Conservation (phyloP, 2,888 invertebrate genomes). For the Rotaria sp. region DNA sequence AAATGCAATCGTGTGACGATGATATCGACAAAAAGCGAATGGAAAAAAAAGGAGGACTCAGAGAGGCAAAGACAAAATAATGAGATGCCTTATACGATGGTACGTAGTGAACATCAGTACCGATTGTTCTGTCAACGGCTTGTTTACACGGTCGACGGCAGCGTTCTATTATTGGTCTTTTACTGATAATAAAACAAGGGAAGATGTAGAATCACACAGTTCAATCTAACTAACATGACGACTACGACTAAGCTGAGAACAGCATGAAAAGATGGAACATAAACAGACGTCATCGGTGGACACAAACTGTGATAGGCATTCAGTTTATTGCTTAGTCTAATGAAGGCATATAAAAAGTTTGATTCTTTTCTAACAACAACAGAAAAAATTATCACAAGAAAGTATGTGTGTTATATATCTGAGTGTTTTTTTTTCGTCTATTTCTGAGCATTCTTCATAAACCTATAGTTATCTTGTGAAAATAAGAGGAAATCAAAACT, state of each 20-base stretch:
- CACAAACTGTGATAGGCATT: not conserved
- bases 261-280: not conserved
- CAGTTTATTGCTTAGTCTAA: not conserved
- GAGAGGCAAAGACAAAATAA: not conserved
- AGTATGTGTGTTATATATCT: not conserved
- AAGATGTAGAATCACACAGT: not conserved
- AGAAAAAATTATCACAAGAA: not conserved
- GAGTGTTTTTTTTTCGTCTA: not conserved
- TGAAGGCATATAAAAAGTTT: not conserved
- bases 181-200: not conserved
- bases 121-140: not conserved
- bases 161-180: not conserved
- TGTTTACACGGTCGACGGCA: not conserved
- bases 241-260: not conserved
- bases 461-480: not conserved
- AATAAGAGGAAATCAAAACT: not conserved
- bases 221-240: not conserved
- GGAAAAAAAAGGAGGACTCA: not conserved
- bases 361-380: not conserved
- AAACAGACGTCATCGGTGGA: not conserved
- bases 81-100: not conserved
- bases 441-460: too few relatives aligned
- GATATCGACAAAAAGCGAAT: not conserved
- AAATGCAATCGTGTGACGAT: conserved; percentile 15
- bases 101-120: not conserved